phyloP scores from a whole-genome alignment of 2,888 invertebrate species.

The Strigamia crassipes region DNA sequence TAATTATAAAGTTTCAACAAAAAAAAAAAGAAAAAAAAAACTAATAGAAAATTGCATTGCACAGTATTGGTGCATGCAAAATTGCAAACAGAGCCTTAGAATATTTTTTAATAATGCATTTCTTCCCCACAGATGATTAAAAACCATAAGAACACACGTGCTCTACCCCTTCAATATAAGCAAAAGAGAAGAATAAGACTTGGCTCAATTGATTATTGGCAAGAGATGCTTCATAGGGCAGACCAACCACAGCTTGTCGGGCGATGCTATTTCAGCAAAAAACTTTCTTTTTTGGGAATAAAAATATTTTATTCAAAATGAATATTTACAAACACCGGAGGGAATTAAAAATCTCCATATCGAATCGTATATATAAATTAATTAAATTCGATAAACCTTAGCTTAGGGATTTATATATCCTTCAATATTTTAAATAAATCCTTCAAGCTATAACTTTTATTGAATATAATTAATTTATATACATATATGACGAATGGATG shows the following conservation, averaged over 20 bases:
- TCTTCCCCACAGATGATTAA: constrained; percentile 4
- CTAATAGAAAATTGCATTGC: neutral
- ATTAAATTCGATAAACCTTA: neutral
- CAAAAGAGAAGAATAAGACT: neutral
- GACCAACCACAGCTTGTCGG: constrained; percentile 15
- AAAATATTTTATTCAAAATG: neutral
- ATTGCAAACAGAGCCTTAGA: neutral
- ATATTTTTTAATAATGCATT: constrained; percentile 27
- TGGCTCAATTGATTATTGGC: constrained; percentile 13
- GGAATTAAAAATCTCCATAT: neutral
- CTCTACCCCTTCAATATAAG: neutral
- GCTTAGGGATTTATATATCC: neutral
- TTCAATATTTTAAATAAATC: too few relatives aligned
- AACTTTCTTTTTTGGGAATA: neutral
- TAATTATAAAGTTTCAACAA: constrained; percentile 27
- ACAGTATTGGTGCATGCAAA: neutral
- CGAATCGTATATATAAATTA: neutral
- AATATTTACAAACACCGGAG: constrained; percentile 3
- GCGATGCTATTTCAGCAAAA: constrained; percentile 2
- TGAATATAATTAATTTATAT: neutral
- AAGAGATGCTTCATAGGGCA: constrained; percentile 12
- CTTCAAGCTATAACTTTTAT: too few relatives aligned
- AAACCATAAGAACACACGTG: constrained; percentile 6
- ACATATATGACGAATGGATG: neutral
- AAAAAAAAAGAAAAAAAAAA: neutral